Percentiles rank a stretch among this genome's conserved stretches.
phyloP scores from a whole-genome alignment of 37 sponge, comb jelly and placozoan genomes.

The Halisarca cf. caerulea region DNA sequence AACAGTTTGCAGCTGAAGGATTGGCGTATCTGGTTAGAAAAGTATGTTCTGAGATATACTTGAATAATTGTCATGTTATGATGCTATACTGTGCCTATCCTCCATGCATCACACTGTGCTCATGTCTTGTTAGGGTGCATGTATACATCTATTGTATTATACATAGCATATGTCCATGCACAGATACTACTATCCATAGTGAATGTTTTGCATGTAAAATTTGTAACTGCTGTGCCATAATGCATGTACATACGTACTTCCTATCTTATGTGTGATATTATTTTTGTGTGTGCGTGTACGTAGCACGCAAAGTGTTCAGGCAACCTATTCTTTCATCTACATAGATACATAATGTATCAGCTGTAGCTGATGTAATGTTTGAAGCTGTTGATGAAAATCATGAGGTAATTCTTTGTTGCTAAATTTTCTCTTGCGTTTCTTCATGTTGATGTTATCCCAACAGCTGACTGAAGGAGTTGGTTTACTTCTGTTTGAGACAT shows the following conservation, averaged over 20 bases:
- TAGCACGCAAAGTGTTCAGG: too few species aligned
- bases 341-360: slow-evolving; percentile 7
- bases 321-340: too few species aligned
- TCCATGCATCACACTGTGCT: not conserved
- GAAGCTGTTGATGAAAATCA: not conserved
- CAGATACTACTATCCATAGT: too few species aligned
- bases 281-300: too few species aligned
- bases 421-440: not conserved
- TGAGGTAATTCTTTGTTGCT: slow-evolving; percentile 2
- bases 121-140: too few species aligned
- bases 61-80: not conserved
- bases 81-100: not conserved
- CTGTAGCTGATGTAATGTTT: slow-evolving; percentile 12
- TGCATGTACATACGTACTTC: too few species aligned
- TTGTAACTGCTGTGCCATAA: too few species aligned
- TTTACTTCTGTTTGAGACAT: slow-evolving; percentile 81
- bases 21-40: slow-evolving; percentile 84
- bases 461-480: slow-evolving; percentile 85
- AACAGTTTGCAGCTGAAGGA: slow-evolving; percentile 90
- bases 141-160: too few species aligned
- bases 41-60: slow-evolving; percentile 20
- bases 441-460: not conserved
- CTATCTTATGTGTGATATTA: too few species aligned
- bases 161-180: too few species aligned
- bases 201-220: too few species aligned